These are phyloP conservation scores for Dicyrtoma fusca DNA, from an alignment of 2,888 invertebrate species.

Conservation along the genomic window DNA sequence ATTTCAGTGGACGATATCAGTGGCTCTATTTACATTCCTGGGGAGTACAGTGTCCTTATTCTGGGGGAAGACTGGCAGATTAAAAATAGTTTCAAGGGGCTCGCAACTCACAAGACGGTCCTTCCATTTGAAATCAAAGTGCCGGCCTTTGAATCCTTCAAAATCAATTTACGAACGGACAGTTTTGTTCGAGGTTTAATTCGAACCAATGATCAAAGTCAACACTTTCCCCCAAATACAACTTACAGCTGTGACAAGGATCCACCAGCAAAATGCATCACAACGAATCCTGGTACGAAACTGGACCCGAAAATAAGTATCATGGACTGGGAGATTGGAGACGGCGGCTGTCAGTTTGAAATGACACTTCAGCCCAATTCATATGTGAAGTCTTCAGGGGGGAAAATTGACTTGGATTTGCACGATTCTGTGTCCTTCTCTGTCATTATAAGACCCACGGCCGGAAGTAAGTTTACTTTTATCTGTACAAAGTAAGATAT, in stretches of 20 bases:
- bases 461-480: constrained; percentile 3
- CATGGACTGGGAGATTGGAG: constrained; percentile 32
- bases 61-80: constrained; percentile 36
- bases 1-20: constrained; percentile 38
- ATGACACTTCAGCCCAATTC: constrained; percentile 20
- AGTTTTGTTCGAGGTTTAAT: neutral
- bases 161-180: neutral
- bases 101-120: constrained; percentile 30
- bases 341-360: constrained; percentile 33
- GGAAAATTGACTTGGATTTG: constrained; percentile 35
- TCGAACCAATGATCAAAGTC: neutral
- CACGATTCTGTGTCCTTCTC: constrained; percentile 37
- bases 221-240: neutral
- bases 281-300: neutral
- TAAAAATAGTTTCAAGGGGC: neutral
- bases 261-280: too few species aligned
- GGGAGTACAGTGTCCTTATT: constrained; percentile 47
- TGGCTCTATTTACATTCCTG: constrained; percentile 47
- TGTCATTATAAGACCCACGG: constrained; percentile 14
- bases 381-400: constrained; percentile 21
- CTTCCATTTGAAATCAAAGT: constrained; percentile 13
- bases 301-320: constrained; percentile 6
- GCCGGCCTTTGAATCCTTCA: neutral
- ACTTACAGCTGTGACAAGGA: constrained; percentile 15
- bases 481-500: neutral